Conservation (phyloP, 2,888 invertebrate species). For the Sisyra nigra region DNA sequence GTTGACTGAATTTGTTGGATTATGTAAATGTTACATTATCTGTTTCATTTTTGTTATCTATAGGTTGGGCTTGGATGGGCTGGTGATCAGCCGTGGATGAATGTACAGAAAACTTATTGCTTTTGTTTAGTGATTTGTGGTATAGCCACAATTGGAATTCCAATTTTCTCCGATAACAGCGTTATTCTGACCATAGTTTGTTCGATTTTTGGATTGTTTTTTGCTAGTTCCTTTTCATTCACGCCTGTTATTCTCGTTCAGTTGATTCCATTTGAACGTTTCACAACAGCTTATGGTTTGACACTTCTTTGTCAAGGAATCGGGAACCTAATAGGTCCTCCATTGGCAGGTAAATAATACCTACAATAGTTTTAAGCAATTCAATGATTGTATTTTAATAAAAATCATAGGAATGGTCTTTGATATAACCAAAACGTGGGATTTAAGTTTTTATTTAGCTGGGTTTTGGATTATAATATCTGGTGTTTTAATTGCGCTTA, state of each 20-base stretch:
- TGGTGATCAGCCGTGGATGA: conserved; percentile 73
- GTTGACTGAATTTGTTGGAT: no score
- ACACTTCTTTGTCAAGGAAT: conserved; percentile 81
- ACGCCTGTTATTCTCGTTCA: conserved; percentile 81
- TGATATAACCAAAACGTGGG: conserved; percentile 55
- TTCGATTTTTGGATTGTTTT: conserved; percentile 71
- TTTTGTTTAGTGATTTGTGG: conserved; percentile 56
- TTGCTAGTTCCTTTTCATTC: conserved; percentile 82
- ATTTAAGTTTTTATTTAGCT: conserved; percentile 63
- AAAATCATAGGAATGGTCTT: conserved; percentile 33
- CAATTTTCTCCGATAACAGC: conserved; percentile 23
- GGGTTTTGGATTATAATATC: conserved; percentile 69
- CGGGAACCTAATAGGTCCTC: conserved; percentile 83
- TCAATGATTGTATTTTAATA: neutral
- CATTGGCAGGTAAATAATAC: conserved; percentile 56
- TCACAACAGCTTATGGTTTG: conserved; percentile 85
- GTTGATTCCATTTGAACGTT: conserved; percentile 75
- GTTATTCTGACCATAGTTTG: conserved; percentile 23
- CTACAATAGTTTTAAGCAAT: neutral
- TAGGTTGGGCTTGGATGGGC: conserved; percentile 73
- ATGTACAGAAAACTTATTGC: conserved; percentile 69
- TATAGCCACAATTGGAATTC: conserved; percentile 41
- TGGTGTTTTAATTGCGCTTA: conserved; percentile 48
- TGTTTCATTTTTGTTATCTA: conserved; percentile 9
- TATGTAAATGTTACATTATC: no score